These are phyloP conservation scores for Lamprotornis superbus DNA, from an alignment of 2,113 vertebrate genomes.

Conservation along the genomic window DNA sequence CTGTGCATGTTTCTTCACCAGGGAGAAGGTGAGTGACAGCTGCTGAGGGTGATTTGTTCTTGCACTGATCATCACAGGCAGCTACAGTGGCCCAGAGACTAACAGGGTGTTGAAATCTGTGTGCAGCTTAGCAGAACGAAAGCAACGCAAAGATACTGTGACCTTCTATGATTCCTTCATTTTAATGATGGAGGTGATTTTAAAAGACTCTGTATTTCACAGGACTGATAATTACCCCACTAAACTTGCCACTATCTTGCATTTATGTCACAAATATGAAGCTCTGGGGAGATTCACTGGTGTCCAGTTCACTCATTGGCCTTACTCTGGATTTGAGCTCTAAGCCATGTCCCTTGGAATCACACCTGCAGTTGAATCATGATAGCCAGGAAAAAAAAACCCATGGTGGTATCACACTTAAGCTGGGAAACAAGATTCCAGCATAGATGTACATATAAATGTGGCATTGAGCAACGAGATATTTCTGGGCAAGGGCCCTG, in stretches of 20 bases:
- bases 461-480: rapidly evolving
- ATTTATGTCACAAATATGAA: neutral
- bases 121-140: neutral
- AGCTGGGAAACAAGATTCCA: neutral
- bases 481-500: neutral
- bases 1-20: rapidly evolving
- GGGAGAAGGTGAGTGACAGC: neutral
- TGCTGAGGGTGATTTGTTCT: neutral
- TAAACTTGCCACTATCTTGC: neutral
- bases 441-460: rapidly evolving
- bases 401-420: too few species aligned
- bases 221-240: neutral
- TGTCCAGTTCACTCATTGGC: neutral
- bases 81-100: neutral
- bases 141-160: neutral
- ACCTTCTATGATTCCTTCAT: neutral
- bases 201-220: neutral
- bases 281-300: neutral
- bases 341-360: neutral
- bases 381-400: neutral
- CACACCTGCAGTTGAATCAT: neutral
- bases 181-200: neutral
- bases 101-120: rapidly evolving
- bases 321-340: neutral
- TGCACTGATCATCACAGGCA: neutral